Percentiles rank a stretch among this genome's conserved stretches.
These are phyloP conservation scores for Ariopsis seemanni DNA, from an alignment of 2,113 vertebrate genomes.

Conservation along the genomic window DNA sequence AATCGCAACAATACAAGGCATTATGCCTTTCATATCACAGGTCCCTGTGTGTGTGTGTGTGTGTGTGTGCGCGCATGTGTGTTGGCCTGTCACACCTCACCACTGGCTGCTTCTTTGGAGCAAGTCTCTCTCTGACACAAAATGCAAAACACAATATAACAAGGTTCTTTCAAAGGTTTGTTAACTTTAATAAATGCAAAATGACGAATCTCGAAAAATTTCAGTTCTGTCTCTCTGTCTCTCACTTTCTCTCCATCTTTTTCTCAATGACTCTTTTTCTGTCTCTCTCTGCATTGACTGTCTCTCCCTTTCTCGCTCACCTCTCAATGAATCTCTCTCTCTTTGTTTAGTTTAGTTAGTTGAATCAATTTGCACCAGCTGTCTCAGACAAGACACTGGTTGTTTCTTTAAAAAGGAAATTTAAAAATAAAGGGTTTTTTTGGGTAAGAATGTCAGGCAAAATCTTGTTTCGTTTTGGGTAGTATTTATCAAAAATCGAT, in stretches of 20 bases:
- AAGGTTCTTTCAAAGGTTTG: background rate
- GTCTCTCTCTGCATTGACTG: background rate
- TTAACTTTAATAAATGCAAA: background rate
- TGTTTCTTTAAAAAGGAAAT: background rate
- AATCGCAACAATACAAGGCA: slow-evolving; percentile 69
- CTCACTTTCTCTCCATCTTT: background rate
- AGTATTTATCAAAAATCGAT: background rate
- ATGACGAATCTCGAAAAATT: background rate
- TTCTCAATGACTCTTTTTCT: background rate
- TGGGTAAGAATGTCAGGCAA: too few relatives aligned
- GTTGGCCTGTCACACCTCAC: slow-evolving; percentile 48
- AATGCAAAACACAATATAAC: background rate
- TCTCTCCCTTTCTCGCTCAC: background rate
- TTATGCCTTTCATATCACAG: slow-evolving; percentile 64
- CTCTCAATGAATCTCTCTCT: background rate
- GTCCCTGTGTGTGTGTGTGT: slow-evolving; percentile 31
- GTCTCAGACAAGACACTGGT: background rate
- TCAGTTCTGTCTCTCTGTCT: background rate
- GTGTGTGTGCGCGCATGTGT: slow-evolving; percentile 6
- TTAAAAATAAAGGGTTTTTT: too few relatives aligned
- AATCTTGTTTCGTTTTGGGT: background rate
- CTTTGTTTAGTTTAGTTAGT: background rate
- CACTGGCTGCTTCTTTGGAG: background rate
- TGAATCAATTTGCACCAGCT: background rate
- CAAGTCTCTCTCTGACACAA: slow-evolving; percentile 1